Conservation (phyloP, 2,113 vertebrate species). For the Lagopus leucura region DNA sequence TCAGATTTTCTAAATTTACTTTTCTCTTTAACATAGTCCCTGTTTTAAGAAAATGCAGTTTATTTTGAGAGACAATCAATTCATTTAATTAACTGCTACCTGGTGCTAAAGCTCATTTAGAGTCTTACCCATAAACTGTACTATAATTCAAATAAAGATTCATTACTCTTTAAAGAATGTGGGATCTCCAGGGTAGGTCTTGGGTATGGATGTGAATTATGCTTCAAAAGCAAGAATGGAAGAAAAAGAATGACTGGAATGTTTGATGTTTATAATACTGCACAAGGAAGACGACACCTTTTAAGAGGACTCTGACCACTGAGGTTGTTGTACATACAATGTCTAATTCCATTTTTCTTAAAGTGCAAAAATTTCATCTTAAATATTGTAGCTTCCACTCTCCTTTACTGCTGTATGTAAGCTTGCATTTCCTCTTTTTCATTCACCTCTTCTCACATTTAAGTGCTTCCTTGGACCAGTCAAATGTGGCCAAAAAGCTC, state of each 20-base stretch:
- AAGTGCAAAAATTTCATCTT: background rate
- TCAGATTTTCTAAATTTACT: constrained; percentile 55
- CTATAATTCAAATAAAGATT: constrained; percentile 6
- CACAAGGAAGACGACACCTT: background rate
- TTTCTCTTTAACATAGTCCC: constrained; percentile 18
- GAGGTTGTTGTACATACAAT: background rate
- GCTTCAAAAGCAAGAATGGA: background rate
- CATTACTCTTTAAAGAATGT: background rate
- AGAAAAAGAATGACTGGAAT: background rate
- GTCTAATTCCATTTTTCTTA: background rate
- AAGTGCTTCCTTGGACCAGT: background rate
- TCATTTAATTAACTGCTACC: constrained; percentile 64
- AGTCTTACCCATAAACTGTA: background rate
- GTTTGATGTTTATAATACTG: background rate
- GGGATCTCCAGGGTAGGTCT: background rate
- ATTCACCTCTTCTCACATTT: fast-evolving
- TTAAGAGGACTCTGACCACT: background rate
- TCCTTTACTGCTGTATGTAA: background rate
- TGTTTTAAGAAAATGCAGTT: constrained; percentile 50
- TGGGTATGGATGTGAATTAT: background rate
- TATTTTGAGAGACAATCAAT: constrained; percentile 57
- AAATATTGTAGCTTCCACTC: background rate
- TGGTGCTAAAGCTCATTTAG: constrained; percentile 23
- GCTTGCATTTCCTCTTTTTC: background rate
- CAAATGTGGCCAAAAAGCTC: background rate